Base-by-base conservation (phyloP, 2,888 invertebrate species). In the Keiferia lycopersicella region DNA sequence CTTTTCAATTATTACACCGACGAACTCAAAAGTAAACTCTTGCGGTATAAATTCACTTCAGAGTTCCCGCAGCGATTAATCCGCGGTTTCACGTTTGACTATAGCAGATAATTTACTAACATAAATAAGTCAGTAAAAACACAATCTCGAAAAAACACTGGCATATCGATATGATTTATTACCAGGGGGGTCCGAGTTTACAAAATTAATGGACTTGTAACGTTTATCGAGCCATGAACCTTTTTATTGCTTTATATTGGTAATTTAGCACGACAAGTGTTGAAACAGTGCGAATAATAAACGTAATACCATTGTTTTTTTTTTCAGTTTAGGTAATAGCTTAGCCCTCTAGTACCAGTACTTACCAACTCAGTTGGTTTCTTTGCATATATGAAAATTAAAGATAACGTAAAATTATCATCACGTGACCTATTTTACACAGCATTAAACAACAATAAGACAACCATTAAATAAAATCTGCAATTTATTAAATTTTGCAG, bases 1-100 rank as follows among this genome's bases (percentile, higher is more conserved):
- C 81, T 83, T 79, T 83, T 83, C 82, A 83, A 83, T 81, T 82
- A 83, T 81, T 77, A 76, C 77, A 73, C 74, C 76, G 77, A 67
- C 76, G 77, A 67, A 75, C 74, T 71, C 66, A 78, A 71, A 79
- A 77, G 75, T 75, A 78, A 81, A 83, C 73, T 75, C 71, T 71
- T 75, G 72, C 68, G 73, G 78, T 72, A 77, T 80, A 81, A 81
- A 82, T 84, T 81, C 81, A 82, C 82, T 82, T 82, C 76, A 77
- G 77, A 75, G 71, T 73, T 76, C 70, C 73, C 76, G 71, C 73
- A 75, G 71, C 73, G 74, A 79, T 79, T 79, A 79, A 82, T 81
- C 78, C 72, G 73, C 73, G 71, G 75, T 71, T 39, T 45, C 16
- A 45, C 73, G 76, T 71, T 79, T 72, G 78, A 77, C 69, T 18